These are phyloP conservation scores for Caenorhabditis angaria DNA, from an alignment of 2,888 invertebrate genomes.

Conservation along the genomic window DNA sequence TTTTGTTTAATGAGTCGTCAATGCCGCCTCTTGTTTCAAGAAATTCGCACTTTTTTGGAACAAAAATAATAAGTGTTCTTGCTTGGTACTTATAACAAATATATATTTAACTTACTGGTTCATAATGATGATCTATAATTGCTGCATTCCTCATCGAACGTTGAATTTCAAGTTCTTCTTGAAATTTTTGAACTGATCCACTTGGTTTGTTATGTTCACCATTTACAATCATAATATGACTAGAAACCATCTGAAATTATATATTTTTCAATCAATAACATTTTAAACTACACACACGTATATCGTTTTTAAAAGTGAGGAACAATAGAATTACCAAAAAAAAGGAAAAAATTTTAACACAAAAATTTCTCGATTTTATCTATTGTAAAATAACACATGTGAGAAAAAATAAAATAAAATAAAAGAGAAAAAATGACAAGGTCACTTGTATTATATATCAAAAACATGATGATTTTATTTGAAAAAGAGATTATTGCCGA, in stretches of 20 bases:
- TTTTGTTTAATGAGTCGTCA: background rate
- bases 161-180: constrained; percentile 42
- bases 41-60: background rate
- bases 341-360: background rate
- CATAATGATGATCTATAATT: constrained; percentile 39
- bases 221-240: background rate
- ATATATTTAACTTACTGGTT: constrained; percentile 38
- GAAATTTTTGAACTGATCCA: background rate
- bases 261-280: background rate
- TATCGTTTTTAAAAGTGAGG: background rate
- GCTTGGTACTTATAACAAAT: background rate
- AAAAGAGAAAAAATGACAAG: constrained; percentile 8
- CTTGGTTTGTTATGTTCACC: constrained; percentile 2
- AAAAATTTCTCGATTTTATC: constrained; percentile 1
- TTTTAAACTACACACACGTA: background rate
- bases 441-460: background rate
- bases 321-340: background rate
- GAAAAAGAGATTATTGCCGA: background rate
- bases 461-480: constrained; percentile 5
- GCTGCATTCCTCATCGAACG: constrained; percentile 38
- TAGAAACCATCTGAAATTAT: constrained; percentile 9
- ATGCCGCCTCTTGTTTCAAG: background rate
- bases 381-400: constrained; percentile 1
- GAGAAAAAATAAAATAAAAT: background rate
- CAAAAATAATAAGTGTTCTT: background rate